Evolutionary conservation across 2,888 invertebrate species (phyloP).

Genomic region (Phania funesta): DNA sequence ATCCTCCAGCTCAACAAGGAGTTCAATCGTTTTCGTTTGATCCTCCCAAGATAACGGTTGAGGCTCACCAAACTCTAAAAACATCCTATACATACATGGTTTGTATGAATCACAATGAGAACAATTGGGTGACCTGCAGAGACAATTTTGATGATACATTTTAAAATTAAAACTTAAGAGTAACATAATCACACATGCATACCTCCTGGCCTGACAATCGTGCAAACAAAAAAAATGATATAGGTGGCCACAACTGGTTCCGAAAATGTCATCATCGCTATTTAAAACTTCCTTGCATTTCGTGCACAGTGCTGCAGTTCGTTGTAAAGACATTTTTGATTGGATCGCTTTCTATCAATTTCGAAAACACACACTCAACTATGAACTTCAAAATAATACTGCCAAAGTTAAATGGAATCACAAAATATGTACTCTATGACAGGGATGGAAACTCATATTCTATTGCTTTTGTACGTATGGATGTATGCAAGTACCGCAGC

Average conservation of each 20-base stretch:
- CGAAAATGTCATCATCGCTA: conserved; percentile 8
- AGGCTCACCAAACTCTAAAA: conserved; percentile 14
- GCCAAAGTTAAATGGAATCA: no score
- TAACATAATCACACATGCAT: neutral
- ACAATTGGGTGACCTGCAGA: conserved; percentile 1
- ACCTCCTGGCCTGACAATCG: neutral
- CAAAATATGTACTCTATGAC: no score
- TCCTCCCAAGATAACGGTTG: neutral
- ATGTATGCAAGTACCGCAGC: no score
- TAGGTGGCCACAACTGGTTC: conserved; percentile 37
- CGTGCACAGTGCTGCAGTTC: neutral
- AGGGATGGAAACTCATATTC: no score
- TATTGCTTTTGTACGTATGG: no score
- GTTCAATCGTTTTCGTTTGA: conserved; percentile 15
- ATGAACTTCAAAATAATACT: neutral
- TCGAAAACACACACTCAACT: neutral
- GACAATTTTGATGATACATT: neutral
- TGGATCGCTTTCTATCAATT: neutral
- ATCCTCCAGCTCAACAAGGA: neutral
- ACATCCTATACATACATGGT: conserved; percentile 33
- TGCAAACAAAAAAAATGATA: conserved; percentile 34
- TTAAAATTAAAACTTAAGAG: neutral
- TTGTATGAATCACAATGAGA: conserved; percentile 15
- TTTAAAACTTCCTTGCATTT: conserved; percentile 23
- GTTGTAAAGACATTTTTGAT: conserved; percentile 21